Base-by-base conservation (phyloP, 2,113 vertebrate genomes). In the Isichthys henryi region DNA sequence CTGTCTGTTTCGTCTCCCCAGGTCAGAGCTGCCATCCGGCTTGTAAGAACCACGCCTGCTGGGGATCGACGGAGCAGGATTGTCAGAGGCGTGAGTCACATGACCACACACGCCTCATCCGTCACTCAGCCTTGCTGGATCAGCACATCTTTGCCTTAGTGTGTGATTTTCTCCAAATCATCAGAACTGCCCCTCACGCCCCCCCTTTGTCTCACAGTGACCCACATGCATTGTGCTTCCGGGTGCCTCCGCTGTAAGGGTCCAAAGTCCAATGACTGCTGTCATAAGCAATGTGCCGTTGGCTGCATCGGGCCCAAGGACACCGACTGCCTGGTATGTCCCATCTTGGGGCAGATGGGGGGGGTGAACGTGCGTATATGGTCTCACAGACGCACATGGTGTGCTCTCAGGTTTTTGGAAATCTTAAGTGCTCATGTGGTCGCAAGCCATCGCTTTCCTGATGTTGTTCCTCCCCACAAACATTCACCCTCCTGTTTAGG, bases 291-390 rank as follows among this genome's bases (percentile, higher is more conserved):
- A 86, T 99, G 98, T 86, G 98, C 98, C 0, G 97, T 98, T 0
- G 98, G 98, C 87, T 99, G 98, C 95, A 98, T 96, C 0, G 98
- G 98, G 70, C 98, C 98, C 92, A 99, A 97, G 93, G 97, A 99
- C 94, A 97, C 97, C 0, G 97, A 99, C 95, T 99, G 98, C 92
- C 95, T 99, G 97, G 98, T 98, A 94, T 3, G 90, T 21, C 3
- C 85, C 45, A 52, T 6, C 48, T 77, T 39, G 70, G 70, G 27
- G 13, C 8, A n/a, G 31, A 27, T 27, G 70, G 31, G 4, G 27
- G 31, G 3, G 62, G 62, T 77, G 66, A 70, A 80, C 49, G 39
- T 88, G 82, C 35, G 35, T 52, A 88, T 53, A 50, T 8, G 43
- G 45, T 46, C 45, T 45, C 84, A 86, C n/a, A 27, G 21, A 49